Conservation (phyloP, 2,113 vertebrate genomes). For the Anoura caudifer region DNA sequence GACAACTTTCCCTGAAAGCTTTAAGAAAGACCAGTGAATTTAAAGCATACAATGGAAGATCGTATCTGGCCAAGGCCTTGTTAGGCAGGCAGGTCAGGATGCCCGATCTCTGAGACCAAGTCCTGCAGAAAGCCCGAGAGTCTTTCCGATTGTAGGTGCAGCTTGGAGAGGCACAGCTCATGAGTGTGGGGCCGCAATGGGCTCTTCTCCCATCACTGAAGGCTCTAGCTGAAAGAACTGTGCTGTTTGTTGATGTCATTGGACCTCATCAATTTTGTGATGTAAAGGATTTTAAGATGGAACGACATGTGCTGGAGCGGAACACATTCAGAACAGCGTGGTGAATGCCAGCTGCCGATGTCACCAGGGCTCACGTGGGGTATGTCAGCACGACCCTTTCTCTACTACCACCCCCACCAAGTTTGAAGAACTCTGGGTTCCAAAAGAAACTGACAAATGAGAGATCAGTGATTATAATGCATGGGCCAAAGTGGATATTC, state of each 20-base stretch:
- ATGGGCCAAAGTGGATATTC: background rate
- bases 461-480: background rate
- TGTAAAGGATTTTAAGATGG: background rate
- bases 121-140: background rate
- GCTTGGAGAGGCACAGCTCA: background rate
- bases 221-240: background rate
- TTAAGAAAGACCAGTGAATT: background rate
- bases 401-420: accelerated
- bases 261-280: background rate
- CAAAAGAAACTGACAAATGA: background rate
- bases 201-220: background rate
- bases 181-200: background rate
- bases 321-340: background rate
- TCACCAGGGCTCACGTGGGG: background rate
- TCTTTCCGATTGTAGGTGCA: background rate
- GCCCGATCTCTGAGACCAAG: background rate
- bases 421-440: background rate
- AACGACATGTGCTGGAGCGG: background rate
- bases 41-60: background rate
- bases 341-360: background rate
- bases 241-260: background rate
- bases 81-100: background rate
- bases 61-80: background rate
- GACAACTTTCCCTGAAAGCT: background rate
- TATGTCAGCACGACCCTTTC: background rate